Base-by-base conservation (phyloP, 2,888 invertebrate species). In the Drosophila ezoana region DNA sequence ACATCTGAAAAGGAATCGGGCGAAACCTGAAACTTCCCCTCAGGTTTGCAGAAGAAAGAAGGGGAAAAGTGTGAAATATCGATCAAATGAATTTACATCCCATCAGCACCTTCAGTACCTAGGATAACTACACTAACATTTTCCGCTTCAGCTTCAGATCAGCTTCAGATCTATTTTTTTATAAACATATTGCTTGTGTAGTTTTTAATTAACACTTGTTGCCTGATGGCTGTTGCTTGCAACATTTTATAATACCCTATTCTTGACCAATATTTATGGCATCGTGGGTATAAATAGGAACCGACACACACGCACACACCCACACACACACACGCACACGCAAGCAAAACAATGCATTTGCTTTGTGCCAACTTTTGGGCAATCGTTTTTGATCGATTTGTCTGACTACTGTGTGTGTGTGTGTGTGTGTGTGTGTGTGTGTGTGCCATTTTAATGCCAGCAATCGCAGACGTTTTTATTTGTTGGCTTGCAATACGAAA, bases 381-480 rank as follows among this genome's bases (percentile, higher is more conserved):
- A 70, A 70, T 62, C 58, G 61, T 10, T 65, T 65, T 75, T 66
- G 66, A 66, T 75, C 62, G 76, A 75, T 65, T 75, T 59, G 60
- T 60, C 11, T 16, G 16, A 23, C 14, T 35, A 32, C 28, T 38
- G 10, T 23, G 44, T 57, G 11, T 54, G 37, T 23, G 43, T 58
- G 18, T 64, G 44, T 53, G 28, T 49, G 41, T 43, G 14, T 4
- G 20, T 20, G 32, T 40, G 33, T 47, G 41, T 16, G 35, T 16
- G 35, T 44, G 59, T 64, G 61, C 69, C 52, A 65, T 65, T 65
- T 61, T 59, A 58, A 37, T 65, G 59, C 14, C 40, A 49, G 53
- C 57, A 52, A 53, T 49, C 37, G 62, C 44, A 11, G 61, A 18
- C 9, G 8, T 9, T 38, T 58, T 35, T 49, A 52, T 51, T 52